Evolutionary conservation across 30 jellyfish, hydroid and myxozoan genomes (phyloP).

Genomic region (Catostylus mosaicus): DNA sequence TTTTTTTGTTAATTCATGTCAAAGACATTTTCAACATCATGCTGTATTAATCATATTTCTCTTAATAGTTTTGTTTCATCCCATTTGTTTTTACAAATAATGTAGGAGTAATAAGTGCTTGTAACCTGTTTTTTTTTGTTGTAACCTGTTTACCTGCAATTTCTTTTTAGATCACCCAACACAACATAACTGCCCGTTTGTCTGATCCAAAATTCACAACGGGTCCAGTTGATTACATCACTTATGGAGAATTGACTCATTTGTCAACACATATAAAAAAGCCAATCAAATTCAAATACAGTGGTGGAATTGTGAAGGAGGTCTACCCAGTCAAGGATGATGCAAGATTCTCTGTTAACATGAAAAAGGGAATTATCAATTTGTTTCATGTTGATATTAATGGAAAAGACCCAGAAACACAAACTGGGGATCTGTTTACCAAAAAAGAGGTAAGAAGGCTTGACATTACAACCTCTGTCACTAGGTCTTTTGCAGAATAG

Average conservation of each 20-base stretch:
- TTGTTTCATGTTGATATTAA: slow-evolving; percentile 66
- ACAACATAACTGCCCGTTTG: slow-evolving; percentile 34
- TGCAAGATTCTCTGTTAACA: slow-evolving; percentile 61
- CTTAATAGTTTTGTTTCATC: no score
- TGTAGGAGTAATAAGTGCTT: no score
- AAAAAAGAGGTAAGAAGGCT: slow-evolving; percentile 43
- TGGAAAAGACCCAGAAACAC: slow-evolving; percentile 30
- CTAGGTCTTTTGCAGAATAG: no score
- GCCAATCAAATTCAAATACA: slow-evolving; percentile 63
- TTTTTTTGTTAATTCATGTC: no score
- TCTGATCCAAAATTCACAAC: slow-evolving; percentile 70
- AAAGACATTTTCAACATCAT: no score
- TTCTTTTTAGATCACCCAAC: slow-evolving; percentile 45
- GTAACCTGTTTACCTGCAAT: not conserved
- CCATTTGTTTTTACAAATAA: no score
- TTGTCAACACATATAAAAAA: slow-evolving; percentile 3
- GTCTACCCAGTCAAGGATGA: slow-evolving; percentile 45
- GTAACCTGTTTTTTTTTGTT: no score
- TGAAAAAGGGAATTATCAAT: slow-evolving; percentile 69
- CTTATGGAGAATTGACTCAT: slow-evolving; percentile 4
- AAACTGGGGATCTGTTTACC: slow-evolving; percentile 18
- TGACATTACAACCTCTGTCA: no score
- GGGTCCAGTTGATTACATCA: slow-evolving; percentile 27
- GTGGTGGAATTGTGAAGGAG: slow-evolving; percentile 44
- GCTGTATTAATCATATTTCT: no score